These are phyloP conservation scores for Ceratina japonica DNA, from an alignment of 1,140 invertebrate species.

Conservation along the genomic window DNA sequence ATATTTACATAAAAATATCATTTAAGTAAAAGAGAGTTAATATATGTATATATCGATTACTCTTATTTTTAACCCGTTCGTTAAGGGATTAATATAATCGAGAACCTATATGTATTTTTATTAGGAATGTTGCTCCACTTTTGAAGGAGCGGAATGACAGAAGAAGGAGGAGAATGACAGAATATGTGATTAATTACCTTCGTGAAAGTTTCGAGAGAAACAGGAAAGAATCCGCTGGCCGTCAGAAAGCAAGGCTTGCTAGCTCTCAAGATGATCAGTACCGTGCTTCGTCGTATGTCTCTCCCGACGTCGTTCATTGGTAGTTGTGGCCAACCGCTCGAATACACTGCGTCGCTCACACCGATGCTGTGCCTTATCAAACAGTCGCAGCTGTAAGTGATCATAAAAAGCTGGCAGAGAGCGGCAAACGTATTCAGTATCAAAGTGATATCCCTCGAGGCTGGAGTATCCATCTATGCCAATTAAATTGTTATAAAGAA, in stretches of 20 bases:
- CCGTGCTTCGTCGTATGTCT: slow-evolving; percentile 16
- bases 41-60: too few species aligned
- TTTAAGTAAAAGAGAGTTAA: too few species aligned
- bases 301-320: slow-evolving; percentile 12
- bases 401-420: slow-evolving; percentile 39
- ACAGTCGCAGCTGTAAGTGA: slow-evolving; percentile 47
- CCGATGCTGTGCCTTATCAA: slow-evolving; percentile 47
- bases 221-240: slow-evolving; percentile 55
- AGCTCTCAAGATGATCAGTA: slow-evolving; percentile 44
- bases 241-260: slow-evolving; percentile 38
- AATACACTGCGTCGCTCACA: slow-evolving; percentile 38
- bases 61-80: too few species aligned
- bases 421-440: too few species aligned
- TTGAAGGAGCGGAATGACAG: too few species aligned
- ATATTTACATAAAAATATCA: too few species aligned
- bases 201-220: slow-evolving; percentile 55
- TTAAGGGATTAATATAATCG: too few species aligned
- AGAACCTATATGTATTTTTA: too few species aligned
- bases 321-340: slow-evolving; percentile 25
- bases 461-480: too few species aligned
- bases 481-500: too few species aligned
- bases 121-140: background rate
- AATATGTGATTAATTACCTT: background rate
- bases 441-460: too few species aligned
- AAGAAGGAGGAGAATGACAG: too few species aligned